Conservation (phyloP, 1,140 invertebrate species). For the Drosophila lacteicornis region DNA sequence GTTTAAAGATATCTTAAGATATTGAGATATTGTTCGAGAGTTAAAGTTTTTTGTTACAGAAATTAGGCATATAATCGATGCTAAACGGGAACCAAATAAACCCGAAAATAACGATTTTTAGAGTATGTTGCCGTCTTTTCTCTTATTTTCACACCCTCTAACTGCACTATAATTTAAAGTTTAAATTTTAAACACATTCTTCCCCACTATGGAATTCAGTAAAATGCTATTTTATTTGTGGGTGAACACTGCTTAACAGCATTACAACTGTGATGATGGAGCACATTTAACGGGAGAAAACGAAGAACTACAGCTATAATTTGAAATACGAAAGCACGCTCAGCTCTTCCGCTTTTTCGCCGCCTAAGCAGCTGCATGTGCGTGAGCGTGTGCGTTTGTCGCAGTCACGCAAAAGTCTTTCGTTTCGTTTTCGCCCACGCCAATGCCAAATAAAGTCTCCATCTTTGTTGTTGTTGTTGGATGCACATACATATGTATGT, state of each 20-base stretch:
- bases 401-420: slow-evolving; percentile 53
- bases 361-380: slow-evolving; percentile 2
- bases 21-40: no score
- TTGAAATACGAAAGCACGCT: slow-evolving; percentile 27
- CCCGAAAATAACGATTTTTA: no score
- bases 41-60: no score
- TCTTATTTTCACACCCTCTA: background rate
- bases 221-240: background rate
- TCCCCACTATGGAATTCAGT: background rate
- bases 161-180: background rate
- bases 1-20: no score
- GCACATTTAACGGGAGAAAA: slow-evolving; percentile 32
- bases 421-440: slow-evolving; percentile 34
- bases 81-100: no score
- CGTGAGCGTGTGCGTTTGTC: slow-evolving; percentile 31
- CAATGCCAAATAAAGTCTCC: slow-evolving; percentile 28
- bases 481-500: background rate
- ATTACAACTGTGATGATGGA: slow-evolving; percentile 20
- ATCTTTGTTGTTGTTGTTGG: slow-evolving; percentile 19
- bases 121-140: background rate
- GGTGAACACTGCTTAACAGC: background rate
- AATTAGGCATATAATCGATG: no score
- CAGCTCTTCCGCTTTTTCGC: slow-evolving; percentile 2
- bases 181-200: background rate
- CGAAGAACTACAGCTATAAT: slow-evolving; percentile 16